These are phyloP conservation scores for Tinea trinotella DNA, from an alignment of 2,888 invertebrate species.

Conservation along the genomic window DNA sequence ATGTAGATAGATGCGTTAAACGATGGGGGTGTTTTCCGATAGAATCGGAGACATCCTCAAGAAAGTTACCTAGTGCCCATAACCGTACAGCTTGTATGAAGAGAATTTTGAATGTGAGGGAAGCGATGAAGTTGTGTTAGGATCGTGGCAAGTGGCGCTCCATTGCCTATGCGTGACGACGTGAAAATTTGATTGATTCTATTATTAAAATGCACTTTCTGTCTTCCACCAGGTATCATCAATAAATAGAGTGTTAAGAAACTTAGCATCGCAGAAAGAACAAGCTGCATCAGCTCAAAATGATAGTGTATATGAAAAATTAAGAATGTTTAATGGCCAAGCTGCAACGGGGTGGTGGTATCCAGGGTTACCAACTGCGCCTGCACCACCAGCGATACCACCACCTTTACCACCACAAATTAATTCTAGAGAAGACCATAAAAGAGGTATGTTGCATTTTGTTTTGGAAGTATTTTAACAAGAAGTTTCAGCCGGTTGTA, in stretches of 20 bases:
- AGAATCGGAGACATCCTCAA: no score
- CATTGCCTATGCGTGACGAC: no score
- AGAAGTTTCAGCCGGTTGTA: no score
- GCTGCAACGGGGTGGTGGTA: conserved; percentile 90
- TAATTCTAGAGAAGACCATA: conserved; percentile 78
- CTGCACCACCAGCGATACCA: conserved; percentile 81
- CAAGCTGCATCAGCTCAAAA: conserved; percentile 87
- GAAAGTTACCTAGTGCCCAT: no score
- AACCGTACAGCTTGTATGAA: no score
- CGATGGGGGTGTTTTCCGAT: no score
- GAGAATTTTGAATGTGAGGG: no score
- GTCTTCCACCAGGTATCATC: conserved; percentile 85
- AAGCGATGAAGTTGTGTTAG: no score
- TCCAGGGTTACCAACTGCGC: conserved; percentile 82
- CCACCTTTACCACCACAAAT: conserved; percentile 74
- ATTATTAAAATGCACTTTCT: no score
- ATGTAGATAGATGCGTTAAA: no score
- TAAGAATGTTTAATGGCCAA: conserved; percentile 95
- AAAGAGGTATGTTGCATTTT: conserved; percentile 76
- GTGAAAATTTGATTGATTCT: no score
- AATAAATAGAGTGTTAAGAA: conserved; percentile 97
- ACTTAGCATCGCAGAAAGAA: conserved; percentile 96
- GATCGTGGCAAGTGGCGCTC: no score
- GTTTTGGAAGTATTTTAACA: background rate
- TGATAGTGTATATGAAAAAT: conserved; percentile 94